These are phyloP conservation scores for Drosophila bunnanda DNA, from an alignment of 2,888 invertebrate species.

Conservation along the genomic window DNA sequence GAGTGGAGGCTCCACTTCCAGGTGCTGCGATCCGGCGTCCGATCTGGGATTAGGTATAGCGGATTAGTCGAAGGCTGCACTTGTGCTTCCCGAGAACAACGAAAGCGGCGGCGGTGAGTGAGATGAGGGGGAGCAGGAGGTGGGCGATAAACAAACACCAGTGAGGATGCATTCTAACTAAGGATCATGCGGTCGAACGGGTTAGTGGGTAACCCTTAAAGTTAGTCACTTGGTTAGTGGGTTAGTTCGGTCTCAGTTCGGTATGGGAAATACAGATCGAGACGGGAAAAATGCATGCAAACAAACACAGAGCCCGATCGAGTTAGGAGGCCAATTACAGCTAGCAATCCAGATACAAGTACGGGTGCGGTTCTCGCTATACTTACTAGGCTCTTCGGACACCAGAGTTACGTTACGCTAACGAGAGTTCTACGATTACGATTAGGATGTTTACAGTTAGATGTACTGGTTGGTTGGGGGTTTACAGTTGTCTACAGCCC, in stretches of 20 bases:
- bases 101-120: slow-evolving; percentile 26
- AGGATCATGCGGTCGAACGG: slow-evolving; percentile 14
- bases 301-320: slow-evolving; percentile 28
- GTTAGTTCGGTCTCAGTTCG: slow-evolving; percentile 15
- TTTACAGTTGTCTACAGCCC: slow-evolving; percentile 26
- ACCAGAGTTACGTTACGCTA: slow-evolving; percentile 50
- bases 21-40: slow-evolving; percentile 84
- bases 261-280: slow-evolving; percentile 25
- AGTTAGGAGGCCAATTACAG: slow-evolving; percentile 43
- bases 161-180: slow-evolving; percentile 39
- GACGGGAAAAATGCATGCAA: slow-evolving; percentile 31
- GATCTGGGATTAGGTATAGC: slow-evolving; percentile 72
- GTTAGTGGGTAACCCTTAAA: slow-evolving; percentile 4
- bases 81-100: not conserved
- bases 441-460: slow-evolving; percentile 39
- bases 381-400: slow-evolving; percentile 48
- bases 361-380: too few species aligned
- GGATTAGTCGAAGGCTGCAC: slow-evolving; percentile 9
- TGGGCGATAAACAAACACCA: slow-evolving; percentile 34
- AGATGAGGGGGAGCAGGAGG: slow-evolving; percentile 1
- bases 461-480: slow-evolving; percentile 24
- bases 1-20: slow-evolving; percentile 87
- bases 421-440: slow-evolving; percentile 50
- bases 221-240: slow-evolving; percentile 1
- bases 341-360: slow-evolving; percentile 35